These are phyloP conservation scores for Venusia cambrica DNA, from an alignment of 2,888 invertebrate species.

Conservation along the genomic window DNA sequence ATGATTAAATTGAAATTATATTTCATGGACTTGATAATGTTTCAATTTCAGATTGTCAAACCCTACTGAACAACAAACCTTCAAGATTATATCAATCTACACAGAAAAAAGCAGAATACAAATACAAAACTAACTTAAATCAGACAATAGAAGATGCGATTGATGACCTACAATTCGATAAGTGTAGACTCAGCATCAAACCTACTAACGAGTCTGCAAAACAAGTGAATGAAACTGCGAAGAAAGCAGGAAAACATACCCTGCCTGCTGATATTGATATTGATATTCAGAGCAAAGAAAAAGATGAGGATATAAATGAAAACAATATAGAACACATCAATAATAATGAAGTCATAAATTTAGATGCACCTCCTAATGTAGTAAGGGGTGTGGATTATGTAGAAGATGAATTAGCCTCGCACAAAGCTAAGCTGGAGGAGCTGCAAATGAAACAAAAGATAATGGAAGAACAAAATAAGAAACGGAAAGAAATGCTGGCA, in stretches of 20 bases:
- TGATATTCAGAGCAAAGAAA: slow-evolving; percentile 1
- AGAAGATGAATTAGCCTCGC: slow-evolving; percentile 59
- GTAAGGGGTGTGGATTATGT: slow-evolving; percentile 57
- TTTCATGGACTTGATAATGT: too few relatives aligned
- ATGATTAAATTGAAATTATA: too few relatives aligned
- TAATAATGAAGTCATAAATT: slow-evolving; percentile 14
- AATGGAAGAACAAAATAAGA: slow-evolving; percentile 90
- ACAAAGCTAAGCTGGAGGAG: slow-evolving; percentile 82
- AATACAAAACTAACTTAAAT: slow-evolving; percentile 33
- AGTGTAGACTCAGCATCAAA: slow-evolving; percentile 65
- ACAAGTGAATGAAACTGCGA: slow-evolving; percentile 28
- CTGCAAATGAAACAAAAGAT: slow-evolving; percentile 86
- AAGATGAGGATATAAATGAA: slow-evolving; percentile 16
- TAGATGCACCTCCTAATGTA: slow-evolving; percentile 50
- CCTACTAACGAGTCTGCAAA: slow-evolving; percentile 40
- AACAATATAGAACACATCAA: slow-evolving; percentile 23
- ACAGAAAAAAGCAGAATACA: slow-evolving; percentile 21
- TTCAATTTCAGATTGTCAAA: slow-evolving; percentile 5
- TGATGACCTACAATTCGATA: slow-evolving; percentile 58
- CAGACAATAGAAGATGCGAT: slow-evolving; percentile 55
- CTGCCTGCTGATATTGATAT: too few relatives aligned
- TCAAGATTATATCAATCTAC: slow-evolving; percentile 8
- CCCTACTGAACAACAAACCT: slow-evolving; percentile 8
- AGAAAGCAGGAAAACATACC: neutral
- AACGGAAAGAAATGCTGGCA: slow-evolving; percentile 85